Percentiles rank a stretch among this genome's conserved stretches.
Evolutionary conservation across 2,113 vertebrate species (phyloP).

Genomic region (Pelecanoides urinatrix): DNA sequence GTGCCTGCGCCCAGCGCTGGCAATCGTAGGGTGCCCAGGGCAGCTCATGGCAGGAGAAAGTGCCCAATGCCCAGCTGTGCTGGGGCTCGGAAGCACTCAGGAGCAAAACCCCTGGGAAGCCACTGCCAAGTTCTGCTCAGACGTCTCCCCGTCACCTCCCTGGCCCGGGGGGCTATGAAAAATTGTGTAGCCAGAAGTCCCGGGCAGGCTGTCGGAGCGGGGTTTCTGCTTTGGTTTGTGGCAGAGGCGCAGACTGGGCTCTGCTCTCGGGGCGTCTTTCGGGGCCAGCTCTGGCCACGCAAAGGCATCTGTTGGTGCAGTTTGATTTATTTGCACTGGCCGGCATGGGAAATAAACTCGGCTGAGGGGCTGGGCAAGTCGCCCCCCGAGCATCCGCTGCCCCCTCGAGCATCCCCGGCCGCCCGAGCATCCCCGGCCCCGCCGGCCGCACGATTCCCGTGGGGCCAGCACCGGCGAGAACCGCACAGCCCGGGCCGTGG

Average conservation of each 20-base stretch:
- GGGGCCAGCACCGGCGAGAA: background rate
- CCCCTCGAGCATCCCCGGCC: no score
- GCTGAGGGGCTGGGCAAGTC: background rate
- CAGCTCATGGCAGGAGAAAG: background rate
- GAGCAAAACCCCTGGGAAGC: background rate
- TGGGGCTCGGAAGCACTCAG: background rate
- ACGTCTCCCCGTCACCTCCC: background rate
- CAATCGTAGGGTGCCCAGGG: accelerated
- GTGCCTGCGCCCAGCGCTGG: accelerated
- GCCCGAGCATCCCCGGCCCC: background rate
- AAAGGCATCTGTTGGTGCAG: background rate
- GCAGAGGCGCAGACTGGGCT: background rate
- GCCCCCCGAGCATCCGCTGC: background rate
- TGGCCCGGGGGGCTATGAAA: accelerated
- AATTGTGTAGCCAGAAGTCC: background rate
- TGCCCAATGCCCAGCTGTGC: accelerated
- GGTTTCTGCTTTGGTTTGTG: background rate
- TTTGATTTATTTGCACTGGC: background rate
- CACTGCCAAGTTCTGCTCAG: accelerated
- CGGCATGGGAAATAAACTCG: background rate
- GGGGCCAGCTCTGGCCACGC: background rate
- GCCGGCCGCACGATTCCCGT: background rate
- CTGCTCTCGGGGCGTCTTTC: background rate
- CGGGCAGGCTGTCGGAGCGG: accelerated
- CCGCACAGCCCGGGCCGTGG: no score